Percentiles rank a stretch among this genome's conserved stretches.
phyloP scores from a whole-genome alignment of 2,113 vertebrate species.

The Seriola aureovittata region DNA sequence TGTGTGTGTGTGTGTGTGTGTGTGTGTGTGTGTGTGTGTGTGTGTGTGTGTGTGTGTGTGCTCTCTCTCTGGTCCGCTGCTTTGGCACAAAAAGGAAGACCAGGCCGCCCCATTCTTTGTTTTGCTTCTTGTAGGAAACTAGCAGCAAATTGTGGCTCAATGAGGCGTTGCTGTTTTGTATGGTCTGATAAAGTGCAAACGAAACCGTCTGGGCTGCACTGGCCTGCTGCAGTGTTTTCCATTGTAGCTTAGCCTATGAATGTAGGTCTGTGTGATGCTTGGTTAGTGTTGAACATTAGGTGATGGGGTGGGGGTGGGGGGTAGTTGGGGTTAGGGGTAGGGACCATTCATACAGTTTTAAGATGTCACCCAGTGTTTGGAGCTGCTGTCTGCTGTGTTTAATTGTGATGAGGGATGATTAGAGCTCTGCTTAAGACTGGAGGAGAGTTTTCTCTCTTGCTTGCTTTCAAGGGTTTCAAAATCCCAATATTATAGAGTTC shows the following conservation, averaged over 20 bases:
- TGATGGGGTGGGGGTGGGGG: constrained; percentile 16
- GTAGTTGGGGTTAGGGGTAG: constrained; percentile 31
- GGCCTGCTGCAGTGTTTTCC: constrained; percentile 64
- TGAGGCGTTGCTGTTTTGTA: constrained; percentile 80
- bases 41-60: constrained; percentile 44
- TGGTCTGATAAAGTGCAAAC: constrained; percentile 79
- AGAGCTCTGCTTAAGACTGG: constrained; percentile 46
- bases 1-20: constrained; percentile 48
- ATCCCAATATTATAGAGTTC: constrained; percentile 63
- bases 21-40: constrained; percentile 41
- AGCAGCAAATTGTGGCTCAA: constrained; percentile 81
- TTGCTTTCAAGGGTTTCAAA: constrained; percentile 54
- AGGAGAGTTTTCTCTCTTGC: constrained; percentile 43
- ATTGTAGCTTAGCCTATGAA: constrained; percentile 70
- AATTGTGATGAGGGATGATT: constrained; percentile 75
- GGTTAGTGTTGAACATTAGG: constrained; percentile 79
- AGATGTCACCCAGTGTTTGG: constrained; percentile 70
- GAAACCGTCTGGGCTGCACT: constrained; percentile 72
- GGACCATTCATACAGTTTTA: constrained; percentile 68
- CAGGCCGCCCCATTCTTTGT: constrained; percentile 78
- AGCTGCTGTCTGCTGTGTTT: constrained; percentile 68
- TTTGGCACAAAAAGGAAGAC: constrained; percentile 78
- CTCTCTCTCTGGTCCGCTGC: constrained; percentile 77
- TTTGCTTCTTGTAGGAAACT: constrained; percentile 80
- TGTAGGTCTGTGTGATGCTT: constrained; percentile 76